These are phyloP conservation scores for Epinephelus coioides DNA, from an alignment of 2,797 vertebrate species.

Conservation along the genomic window DNA sequence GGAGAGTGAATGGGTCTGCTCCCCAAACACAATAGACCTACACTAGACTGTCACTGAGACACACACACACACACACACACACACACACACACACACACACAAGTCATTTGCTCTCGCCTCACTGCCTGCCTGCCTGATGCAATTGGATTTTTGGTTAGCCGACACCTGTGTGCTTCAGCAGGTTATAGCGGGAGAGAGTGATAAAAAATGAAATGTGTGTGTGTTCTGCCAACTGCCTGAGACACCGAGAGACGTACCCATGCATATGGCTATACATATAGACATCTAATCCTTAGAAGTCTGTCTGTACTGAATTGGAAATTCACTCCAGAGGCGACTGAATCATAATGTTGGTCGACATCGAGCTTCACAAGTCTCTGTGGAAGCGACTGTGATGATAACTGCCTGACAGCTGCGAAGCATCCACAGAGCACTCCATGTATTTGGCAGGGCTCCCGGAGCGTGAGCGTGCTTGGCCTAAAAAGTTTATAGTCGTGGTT, in stretches of 20 bases:
- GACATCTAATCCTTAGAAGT: slow-evolving; percentile 19
- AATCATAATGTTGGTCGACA: slow-evolving; percentile 35
- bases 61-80: slow-evolving; percentile 31
- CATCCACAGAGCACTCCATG: slow-evolving; percentile 46
- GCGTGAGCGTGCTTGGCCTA: slow-evolving; percentile 45
- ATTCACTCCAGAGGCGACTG: slow-evolving; percentile 34
- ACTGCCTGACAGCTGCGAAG: slow-evolving; percentile 67
- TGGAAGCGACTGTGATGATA: slow-evolving; percentile 51
- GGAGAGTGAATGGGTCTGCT: slow-evolving; percentile 63
- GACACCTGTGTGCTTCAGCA: slow-evolving; percentile 56
- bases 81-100: slow-evolving; percentile 9
- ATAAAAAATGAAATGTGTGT: neutral
- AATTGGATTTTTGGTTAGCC: slow-evolving; percentile 60
- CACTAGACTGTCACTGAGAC: slow-evolving; percentile 33
- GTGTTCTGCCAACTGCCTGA: slow-evolving; percentile 1
- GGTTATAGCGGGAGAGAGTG: slow-evolving; percentile 33
- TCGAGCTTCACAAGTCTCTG: slow-evolving; percentile 31
- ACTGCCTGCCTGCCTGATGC: slow-evolving; percentile 45
- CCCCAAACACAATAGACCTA: slow-evolving; percentile 71
- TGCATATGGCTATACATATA: slow-evolving; percentile 21
- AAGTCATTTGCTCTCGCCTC: slow-evolving; percentile 35
- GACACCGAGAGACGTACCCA: slow-evolving; percentile 19
- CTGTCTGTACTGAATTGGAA: slow-evolving; percentile 39
- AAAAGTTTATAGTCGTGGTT: slow-evolving; percentile 54
- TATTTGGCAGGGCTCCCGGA: slow-evolving; percentile 47